Conservation (phyloP, 2,797 vertebrate genomes). For the Micropoecilia bifurca region DNA sequence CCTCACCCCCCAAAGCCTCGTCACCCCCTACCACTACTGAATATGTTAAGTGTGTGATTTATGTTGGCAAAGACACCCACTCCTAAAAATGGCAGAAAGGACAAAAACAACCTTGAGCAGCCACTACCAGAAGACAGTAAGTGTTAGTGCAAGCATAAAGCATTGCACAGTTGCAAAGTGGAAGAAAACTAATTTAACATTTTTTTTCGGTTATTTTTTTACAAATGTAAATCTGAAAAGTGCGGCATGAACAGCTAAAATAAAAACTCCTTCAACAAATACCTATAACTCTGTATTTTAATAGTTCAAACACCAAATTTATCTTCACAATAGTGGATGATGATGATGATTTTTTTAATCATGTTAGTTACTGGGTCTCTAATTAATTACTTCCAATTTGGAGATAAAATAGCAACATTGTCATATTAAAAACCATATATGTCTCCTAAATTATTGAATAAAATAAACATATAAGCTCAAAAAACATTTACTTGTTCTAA, state of each 20-base stretch:
- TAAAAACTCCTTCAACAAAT: too few species aligned
- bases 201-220: background rate
- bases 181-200: background rate
- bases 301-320: too few species aligned
- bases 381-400: too few species aligned
- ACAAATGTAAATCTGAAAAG: background rate
- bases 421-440: too few species aligned
- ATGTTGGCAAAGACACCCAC: slow-evolving; percentile 41
- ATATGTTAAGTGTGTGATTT: slow-evolving; percentile 52
- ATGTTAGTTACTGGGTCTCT: too few species aligned
- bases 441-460: too few species aligned
- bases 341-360: too few species aligned
- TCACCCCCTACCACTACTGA: slow-evolving; percentile 32
- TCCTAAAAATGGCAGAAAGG: slow-evolving; percentile 39
- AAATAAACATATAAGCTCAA: too few species aligned
- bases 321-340: too few species aligned
- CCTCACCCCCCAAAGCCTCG: background rate
- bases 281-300: too few species aligned
- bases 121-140: background rate
- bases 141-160: background rate
- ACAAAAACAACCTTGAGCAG: slow-evolving; percentile 13
- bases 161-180: background rate
- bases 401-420: too few species aligned
- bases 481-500: too few species aligned
- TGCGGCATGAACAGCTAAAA: background rate